A percentile compares a stretch with the other conserved stretches of the same genome.
Conservation (phyloP, 1,140 invertebrate species). For the Drosophila quadrilineata region DNA sequence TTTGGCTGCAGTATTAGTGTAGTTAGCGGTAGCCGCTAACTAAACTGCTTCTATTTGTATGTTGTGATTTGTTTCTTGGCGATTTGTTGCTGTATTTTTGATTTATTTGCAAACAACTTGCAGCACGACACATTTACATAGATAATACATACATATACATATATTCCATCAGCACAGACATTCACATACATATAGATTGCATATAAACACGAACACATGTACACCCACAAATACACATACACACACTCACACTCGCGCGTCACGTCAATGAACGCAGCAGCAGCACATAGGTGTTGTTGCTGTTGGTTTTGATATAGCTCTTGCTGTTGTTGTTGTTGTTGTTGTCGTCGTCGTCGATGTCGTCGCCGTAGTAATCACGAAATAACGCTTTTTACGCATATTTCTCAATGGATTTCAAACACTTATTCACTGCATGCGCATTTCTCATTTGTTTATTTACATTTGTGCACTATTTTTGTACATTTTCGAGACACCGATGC, state of each 20-base stretch:
- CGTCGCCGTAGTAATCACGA: conserved; percentile 42
- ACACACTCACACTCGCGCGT: conserved; percentile 63
- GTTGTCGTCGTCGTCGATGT: conserved; percentile 49
- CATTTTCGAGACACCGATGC: conserved; percentile 53
- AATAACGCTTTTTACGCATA: conserved; percentile 60
- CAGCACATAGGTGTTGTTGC: too few species aligned
- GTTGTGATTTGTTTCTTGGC: conserved; percentile 53
- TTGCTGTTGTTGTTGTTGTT: too few species aligned
- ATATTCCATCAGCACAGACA: conserved; percentile 23
- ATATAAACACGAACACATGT: conserved; percentile 39
- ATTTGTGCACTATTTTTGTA: conserved; percentile 49
- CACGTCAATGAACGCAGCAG: conserved; percentile 77
- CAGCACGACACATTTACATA: conserved; percentile 43
- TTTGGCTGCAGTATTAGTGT: too few species aligned
- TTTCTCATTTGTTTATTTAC: conserved; percentile 62
- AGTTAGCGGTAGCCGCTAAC: conserved; percentile 16
- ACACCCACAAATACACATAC: conserved; percentile 30
- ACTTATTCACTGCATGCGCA: conserved; percentile 41
- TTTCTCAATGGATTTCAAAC: conserved; percentile 50
- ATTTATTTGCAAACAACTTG: conserved; percentile 56
- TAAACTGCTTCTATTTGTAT: conserved; percentile 35
- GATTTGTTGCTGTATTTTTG: conserved; percentile 39
- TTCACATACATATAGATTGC: conserved; percentile 30
- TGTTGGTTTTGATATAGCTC: too few species aligned
- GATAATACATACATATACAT: too few species aligned